A percentile compares a stretch with the other conserved stretches of the same genome.
Conservation (phyloP, 2,113 vertebrate genomes). For the Platysternon megacephalum region DNA sequence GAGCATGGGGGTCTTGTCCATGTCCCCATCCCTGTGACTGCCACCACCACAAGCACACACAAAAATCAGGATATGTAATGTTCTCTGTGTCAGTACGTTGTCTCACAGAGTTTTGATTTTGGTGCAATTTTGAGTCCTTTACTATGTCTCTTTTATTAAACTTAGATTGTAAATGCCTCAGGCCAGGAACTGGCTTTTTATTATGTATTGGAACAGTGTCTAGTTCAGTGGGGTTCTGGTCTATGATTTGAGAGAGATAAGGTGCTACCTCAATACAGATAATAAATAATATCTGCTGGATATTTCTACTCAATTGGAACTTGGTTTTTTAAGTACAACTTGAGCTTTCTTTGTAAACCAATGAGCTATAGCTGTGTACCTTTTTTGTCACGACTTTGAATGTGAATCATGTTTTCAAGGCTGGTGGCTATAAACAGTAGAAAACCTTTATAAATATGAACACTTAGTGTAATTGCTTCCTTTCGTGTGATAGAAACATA, state of each 20-base stretch:
- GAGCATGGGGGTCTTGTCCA: neutral
- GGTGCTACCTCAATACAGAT: neutral
- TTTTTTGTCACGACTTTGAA: neutral
- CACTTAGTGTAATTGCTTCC: neutral
- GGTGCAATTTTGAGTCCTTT: neutral
- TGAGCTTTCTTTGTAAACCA: neutral
- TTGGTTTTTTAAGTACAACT: fast-evolving
- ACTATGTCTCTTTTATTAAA: neutral
- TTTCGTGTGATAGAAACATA: neutral
- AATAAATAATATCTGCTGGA: neutral
- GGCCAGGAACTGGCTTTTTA: neutral
- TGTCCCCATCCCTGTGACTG: neutral
- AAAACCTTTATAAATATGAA: neutral
- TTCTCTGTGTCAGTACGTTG: neutral
- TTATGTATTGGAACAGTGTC: neutral
- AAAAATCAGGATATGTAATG: neutral
- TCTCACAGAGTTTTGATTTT: neutral
- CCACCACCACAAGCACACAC: neutral
- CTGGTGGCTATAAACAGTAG: neutral
- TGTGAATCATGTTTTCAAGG: neutral
- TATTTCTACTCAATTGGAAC: neutral
- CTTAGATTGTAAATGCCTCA: neutral
- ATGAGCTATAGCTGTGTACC: fast-evolving
- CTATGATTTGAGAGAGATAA: neutral
- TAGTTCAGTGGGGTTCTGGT: neutral